phyloP scores from a whole-genome alignment of 2,113 vertebrate species.

The Ophiodon elongatus region DNA sequence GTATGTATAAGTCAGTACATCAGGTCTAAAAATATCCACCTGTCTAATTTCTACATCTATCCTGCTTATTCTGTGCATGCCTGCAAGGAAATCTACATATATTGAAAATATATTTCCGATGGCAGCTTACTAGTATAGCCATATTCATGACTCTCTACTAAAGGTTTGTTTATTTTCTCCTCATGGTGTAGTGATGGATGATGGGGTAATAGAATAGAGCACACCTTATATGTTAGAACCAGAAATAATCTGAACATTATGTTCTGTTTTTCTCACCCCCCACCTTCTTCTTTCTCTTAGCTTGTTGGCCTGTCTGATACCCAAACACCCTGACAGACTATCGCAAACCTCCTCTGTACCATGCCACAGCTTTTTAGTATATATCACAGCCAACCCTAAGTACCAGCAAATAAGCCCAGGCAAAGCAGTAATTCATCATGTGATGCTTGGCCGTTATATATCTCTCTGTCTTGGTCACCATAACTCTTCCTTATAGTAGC shows the following conservation, averaged over 20 bases:
- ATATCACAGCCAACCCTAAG: conserved; percentile 75
- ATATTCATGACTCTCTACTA: background rate
- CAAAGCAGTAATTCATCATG: conserved; percentile 79
- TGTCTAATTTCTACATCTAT: background rate
- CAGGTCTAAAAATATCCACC: background rate
- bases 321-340: conserved; percentile 59
- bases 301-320: conserved; percentile 47
- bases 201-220: background rate
- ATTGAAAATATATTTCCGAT: background rate
- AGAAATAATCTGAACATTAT: conserved; percentile 11
- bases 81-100: background rate
- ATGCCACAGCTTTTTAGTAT: conserved; percentile 60
- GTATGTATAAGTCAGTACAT: background rate
- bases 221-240: background rate
- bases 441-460: conserved; percentile 73
- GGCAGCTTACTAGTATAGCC: background rate
- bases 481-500: conserved; percentile 82
- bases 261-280: conserved; percentile 16
- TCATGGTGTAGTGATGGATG: conserved; percentile 17
- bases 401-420: conserved; percentile 74
- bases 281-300: conserved; percentile 4
- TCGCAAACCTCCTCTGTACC: conserved; percentile 61
- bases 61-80: background rate
- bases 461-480: conserved; percentile 72
- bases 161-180: background rate